Percentiles rank a stretch among this genome's conserved stretches.
phyloP scores from a whole-genome alignment of 2,888 invertebrate genomes.

The Sacculina carcini region DNA sequence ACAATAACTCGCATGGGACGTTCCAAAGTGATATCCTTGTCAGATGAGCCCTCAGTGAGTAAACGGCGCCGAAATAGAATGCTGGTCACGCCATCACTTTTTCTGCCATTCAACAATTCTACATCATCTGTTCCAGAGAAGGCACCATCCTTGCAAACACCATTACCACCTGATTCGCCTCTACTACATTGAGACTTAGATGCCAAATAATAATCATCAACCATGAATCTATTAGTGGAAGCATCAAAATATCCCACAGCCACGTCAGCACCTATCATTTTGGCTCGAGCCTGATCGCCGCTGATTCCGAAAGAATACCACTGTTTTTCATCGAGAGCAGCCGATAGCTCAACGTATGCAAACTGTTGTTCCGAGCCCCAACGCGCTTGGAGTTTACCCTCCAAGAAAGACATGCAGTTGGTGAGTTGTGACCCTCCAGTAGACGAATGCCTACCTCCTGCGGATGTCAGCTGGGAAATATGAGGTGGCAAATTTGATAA shows the following conservation, averaged over 20 bases:
- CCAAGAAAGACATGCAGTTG: conserved; percentile 63
- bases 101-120: too few relatives aligned
- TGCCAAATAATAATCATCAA: too few relatives aligned
- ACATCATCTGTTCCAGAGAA: too few relatives aligned
- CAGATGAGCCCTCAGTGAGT: conserved; percentile 13
- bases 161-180: too few relatives aligned
- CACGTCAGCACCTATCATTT: too few relatives aligned
- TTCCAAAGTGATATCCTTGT: conserved; percentile 31
- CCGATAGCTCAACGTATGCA: conserved; percentile 49
- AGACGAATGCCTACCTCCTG: conserved; percentile 32
- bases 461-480: conserved; percentile 64
- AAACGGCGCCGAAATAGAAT: too few relatives aligned
- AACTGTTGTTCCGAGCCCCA: conserved; percentile 52
- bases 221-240: too few relatives aligned
- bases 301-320: conserved; percentile 70
- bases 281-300: conserved; percentile 43
- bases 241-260: too few relatives aligned
- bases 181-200: too few relatives aligned
- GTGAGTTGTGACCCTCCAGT: conserved; percentile 25
- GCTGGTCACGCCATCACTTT: too few relatives aligned
- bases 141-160: too few relatives aligned
- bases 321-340: conserved; percentile 49
- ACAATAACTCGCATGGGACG: conserved; percentile 47
- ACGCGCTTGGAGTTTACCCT: conserved; percentile 54
- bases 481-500: conserved; percentile 61